Conservation (phyloP, 2,113 vertebrate genomes). For the Argyrosomus japonicus region DNA sequence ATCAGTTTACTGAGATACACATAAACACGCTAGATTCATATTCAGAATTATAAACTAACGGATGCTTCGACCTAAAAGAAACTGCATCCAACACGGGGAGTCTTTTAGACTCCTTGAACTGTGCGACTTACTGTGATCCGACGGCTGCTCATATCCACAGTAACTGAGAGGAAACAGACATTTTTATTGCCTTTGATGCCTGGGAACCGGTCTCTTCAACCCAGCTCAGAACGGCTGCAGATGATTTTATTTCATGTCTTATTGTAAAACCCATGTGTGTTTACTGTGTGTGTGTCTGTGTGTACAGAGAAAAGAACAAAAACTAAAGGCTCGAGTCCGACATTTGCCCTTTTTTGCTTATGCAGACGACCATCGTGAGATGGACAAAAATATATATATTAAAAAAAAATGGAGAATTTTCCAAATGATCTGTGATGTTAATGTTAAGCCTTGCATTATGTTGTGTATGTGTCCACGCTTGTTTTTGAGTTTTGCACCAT, state of each 20-base stretch:
- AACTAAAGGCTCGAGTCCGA: slow-evolving; percentile 34
- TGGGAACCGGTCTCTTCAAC: slow-evolving; percentile 64
- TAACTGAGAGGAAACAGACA: slow-evolving; percentile 53
- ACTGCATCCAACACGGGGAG: slow-evolving; percentile 35
- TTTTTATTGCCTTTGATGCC: slow-evolving; percentile 73
- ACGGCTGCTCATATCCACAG: slow-evolving; percentile 51
- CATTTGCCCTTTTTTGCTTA: slow-evolving; percentile 59
- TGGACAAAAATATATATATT: slow-evolving; percentile 23
- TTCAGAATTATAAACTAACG: slow-evolving; percentile 43
- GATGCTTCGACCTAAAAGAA: slow-evolving; percentile 24
- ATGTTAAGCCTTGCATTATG: slow-evolving; percentile 73
- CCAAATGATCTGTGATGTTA: slow-evolving; percentile 60
- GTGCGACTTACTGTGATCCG: slow-evolving; percentile 62
- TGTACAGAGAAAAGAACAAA: slow-evolving; percentile 29
- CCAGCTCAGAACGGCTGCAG: slow-evolving; percentile 69
- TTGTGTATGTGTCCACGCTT: slow-evolving; percentile 24
- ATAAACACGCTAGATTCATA: slow-evolving; percentile 32
- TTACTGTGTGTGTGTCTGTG: slow-evolving; percentile 69
- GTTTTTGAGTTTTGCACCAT: slow-evolving; percentile 39
- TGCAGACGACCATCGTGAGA: slow-evolving; percentile 54
- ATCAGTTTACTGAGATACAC: slow-evolving; percentile 36
- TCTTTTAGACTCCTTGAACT: slow-evolving; percentile 33
- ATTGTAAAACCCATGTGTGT: slow-evolving; percentile 71
- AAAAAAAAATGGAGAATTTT: slow-evolving; percentile 41
- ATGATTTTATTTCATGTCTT: slow-evolving; percentile 64